Conservation (phyloP, 2,888 invertebrate species). For the Polydrusus tereticollis region DNA sequence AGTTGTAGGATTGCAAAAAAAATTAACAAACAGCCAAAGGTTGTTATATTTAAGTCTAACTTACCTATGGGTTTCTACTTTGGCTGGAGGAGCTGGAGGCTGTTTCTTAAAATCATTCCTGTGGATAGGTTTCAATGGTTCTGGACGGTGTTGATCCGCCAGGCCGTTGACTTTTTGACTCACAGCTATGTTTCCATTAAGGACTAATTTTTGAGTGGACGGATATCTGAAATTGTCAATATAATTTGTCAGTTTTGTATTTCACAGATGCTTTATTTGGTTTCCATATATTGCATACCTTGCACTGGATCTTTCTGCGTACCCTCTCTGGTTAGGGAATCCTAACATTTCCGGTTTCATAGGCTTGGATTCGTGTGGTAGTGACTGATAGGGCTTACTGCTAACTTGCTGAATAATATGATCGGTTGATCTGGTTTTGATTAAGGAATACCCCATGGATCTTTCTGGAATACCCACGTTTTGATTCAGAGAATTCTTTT, state of each 20-base stretch:
- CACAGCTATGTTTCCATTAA: slow-evolving; percentile 67
- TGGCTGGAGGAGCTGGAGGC: slow-evolving; percentile 19
- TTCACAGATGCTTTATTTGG: background rate
- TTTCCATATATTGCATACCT: slow-evolving; percentile 51
- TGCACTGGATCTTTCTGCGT: slow-evolving; percentile 67
- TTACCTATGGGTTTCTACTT: slow-evolving; percentile 48
- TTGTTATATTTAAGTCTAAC: background rate
- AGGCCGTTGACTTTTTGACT: slow-evolving; percentile 65
- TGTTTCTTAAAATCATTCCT: slow-evolving; percentile 50
- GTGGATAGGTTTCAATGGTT: slow-evolving; percentile 61
- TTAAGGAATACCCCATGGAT: slow-evolving; percentile 55
- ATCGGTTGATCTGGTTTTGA: slow-evolving; percentile 57
- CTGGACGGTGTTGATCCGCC: slow-evolving; percentile 61
- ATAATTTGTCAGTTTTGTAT: background rate
- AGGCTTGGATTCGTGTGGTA: slow-evolving; percentile 42
- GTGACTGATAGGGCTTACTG: slow-evolving; percentile 57
- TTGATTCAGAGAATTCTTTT: slow-evolving; percentile 54
- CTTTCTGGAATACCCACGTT: slow-evolving; percentile 57
- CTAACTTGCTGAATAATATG: slow-evolving; percentile 61
- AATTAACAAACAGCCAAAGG: no score
- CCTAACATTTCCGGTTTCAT: slow-evolving; percentile 53
- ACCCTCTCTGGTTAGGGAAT: slow-evolving; percentile 60
- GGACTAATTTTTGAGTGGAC: slow-evolving; percentile 67
- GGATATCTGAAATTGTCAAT: slow-evolving; percentile 58
- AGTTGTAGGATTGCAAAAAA: no score